These are phyloP conservation scores for Ferrisia virgata DNA, from an alignment of 2,888 invertebrate genomes.

Conservation along the genomic window DNA sequence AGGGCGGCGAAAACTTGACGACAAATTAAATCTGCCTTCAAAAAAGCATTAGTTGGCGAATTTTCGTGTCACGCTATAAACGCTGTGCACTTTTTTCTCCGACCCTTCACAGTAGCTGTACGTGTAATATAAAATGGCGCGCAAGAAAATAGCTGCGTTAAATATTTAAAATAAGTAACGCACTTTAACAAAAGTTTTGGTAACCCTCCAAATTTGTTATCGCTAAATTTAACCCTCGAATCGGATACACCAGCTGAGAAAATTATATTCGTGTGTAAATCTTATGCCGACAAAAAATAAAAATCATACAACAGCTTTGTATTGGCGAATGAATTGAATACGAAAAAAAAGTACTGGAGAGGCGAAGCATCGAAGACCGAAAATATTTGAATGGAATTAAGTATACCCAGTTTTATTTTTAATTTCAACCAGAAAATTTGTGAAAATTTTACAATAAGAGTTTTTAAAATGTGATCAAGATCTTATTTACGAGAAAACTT, in stretches of 20 bases:
- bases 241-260: neutral
- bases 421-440: too few relatives aligned
- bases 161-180: constrained; percentile 30
- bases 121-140: neutral
- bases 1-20: neutral
- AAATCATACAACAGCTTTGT: too few relatives aligned
- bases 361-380: too few relatives aligned
- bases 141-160: constrained; percentile 25
- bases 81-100: neutral
- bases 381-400: too few relatives aligned
- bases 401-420: too few relatives aligned
- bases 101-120: neutral
- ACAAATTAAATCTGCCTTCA: constrained; percentile 9
- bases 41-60: constrained; percentile 9
- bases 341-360: too few relatives aligned
- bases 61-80: neutral
- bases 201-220: constrained; percentile 30
- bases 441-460: too few relatives aligned
- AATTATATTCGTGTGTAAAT: neutral
- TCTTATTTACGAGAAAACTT: too few relatives aligned
- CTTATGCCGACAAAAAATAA: too few relatives aligned
- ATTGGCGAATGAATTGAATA: too few relatives aligned
- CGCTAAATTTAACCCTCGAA: constrained; percentile 28
- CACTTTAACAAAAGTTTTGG: constrained; percentile 30
- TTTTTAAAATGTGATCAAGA: too few relatives aligned